These are phyloP conservation scores for Scarus forsteni DNA, from an alignment of 2,797 vertebrate species.

Conservation along the genomic window DNA sequence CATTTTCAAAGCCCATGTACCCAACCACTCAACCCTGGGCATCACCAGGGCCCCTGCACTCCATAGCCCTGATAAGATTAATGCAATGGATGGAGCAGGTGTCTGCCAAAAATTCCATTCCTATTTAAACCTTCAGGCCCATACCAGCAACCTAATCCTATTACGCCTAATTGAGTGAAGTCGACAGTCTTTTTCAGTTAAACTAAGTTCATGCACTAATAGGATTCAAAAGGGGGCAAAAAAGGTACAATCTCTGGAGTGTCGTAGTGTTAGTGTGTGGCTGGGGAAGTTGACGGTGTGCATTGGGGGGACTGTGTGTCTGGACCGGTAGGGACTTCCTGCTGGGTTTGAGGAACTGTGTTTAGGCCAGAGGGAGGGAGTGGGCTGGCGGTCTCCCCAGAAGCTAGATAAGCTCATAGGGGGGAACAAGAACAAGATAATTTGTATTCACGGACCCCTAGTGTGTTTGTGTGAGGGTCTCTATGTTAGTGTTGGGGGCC, in stretches of 20 bases:
- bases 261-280: conserved; percentile 73
- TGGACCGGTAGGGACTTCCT: conserved; percentile 42
- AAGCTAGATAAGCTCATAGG: conserved; percentile 59
- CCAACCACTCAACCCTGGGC: conserved; percentile 49
- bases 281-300: conserved; percentile 56
- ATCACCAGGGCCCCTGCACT: conserved; percentile 75
- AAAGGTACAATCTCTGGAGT: conserved; percentile 78
- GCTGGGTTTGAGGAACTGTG: conserved; percentile 49
- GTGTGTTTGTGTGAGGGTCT: conserved; percentile 41
- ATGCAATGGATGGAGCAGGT: conserved; percentile 87
- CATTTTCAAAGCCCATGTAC: conserved; percentile 30
- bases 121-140: conserved; percentile 91
- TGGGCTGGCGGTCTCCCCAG: conserved; percentile 52
- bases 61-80: conserved; percentile 88
- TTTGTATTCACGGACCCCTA: conserved; percentile 37
- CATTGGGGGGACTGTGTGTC: conserved; percentile 50
- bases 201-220: conserved; percentile 93
- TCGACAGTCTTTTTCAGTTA: conserved; percentile 92
- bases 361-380: conserved; percentile 45
- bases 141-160: conserved; percentile 94
- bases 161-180: conserved; percentile 95
- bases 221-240: conserved; percentile 86
- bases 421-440: conserved; percentile 43
- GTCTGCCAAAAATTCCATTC: conserved; percentile 89
- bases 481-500: conserved; percentile 31